A percentile compares a stretch with the other conserved stretches of the same genome.
Conservation (phyloP, 1,140 invertebrate genomes). For the Nasonia vitripennis region DNA sequence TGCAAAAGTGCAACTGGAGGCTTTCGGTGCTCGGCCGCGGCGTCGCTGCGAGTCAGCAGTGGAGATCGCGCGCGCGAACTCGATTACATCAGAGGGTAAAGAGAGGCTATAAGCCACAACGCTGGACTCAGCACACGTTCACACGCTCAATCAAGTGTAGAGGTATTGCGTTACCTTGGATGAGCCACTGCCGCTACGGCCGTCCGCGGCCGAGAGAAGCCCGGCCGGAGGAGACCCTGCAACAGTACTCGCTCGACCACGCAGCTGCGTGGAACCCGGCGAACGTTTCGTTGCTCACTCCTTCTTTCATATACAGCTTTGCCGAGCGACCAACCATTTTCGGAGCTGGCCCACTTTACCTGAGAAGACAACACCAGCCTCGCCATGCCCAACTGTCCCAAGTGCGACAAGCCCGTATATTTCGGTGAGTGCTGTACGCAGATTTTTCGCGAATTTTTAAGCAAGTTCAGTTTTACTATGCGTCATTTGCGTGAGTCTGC, state of each 20-base stretch:
- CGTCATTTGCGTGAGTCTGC: too few relatives aligned
- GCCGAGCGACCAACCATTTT: too few relatives aligned
- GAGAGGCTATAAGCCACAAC: background rate
- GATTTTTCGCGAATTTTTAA: background rate
- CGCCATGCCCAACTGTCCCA: conserved; percentile 78
- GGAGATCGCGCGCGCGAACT: background rate
- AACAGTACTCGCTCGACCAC: conserved; percentile 71
- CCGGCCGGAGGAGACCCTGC: conserved; percentile 47
- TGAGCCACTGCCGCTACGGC: conserved; percentile 44
- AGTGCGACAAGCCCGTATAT: conserved; percentile 78
- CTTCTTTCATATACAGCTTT: too few relatives aligned
- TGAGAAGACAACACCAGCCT: conserved; percentile 38
- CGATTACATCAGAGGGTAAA: background rate
- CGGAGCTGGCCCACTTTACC: too few relatives aligned
- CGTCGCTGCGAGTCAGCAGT: background rate
- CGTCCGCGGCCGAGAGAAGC: background rate
- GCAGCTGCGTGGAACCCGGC: conserved; percentile 41
- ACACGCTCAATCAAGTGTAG: conserved; percentile 69
- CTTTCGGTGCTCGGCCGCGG: background rate
- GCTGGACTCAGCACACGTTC: conserved; percentile 61
- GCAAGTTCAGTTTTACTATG: too few relatives aligned
- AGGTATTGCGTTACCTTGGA: conserved; percentile 69
- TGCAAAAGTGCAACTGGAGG: conserved; percentile 37
- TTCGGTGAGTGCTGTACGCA: conserved; percentile 74
- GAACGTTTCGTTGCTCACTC: conserved; percentile 7